These are phyloP conservation scores for Loris lydekkerianus DNA, from an alignment of 2,797 vertebrate species.

Conservation along the genomic window DNA sequence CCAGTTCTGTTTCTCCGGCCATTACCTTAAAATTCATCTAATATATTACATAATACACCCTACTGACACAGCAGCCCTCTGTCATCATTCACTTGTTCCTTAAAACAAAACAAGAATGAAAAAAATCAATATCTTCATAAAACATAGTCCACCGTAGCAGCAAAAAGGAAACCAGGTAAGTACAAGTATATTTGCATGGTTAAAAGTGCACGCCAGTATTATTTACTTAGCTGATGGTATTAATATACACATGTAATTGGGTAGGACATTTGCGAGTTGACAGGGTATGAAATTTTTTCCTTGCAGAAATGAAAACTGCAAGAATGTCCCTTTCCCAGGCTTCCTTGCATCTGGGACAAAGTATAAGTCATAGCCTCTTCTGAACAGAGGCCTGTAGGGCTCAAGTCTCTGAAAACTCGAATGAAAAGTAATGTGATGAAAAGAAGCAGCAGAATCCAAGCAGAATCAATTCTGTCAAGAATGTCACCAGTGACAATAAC, in stretches of 20 bases:
- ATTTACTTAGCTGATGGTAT: neutral
- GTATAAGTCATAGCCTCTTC: neutral
- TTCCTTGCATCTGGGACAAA: neutral
- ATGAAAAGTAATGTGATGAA: constrained; percentile 31
- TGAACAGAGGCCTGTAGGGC: neutral
- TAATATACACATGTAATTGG: neutral
- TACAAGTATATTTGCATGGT: neutral
- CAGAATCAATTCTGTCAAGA: neutral
- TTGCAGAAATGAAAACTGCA: neutral
- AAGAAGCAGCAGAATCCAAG: neutral
- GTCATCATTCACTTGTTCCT: neutral
- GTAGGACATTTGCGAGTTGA: neutral
- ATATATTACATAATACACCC: neutral
- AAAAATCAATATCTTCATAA: constrained; percentile 8
- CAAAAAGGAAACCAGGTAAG: neutral
- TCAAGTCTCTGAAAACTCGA: neutral
- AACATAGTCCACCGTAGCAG: neutral
- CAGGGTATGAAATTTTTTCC: neutral
- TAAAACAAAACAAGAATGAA: neutral
- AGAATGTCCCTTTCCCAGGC: neutral
- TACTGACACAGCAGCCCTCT: neutral
- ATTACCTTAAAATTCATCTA: neutral
- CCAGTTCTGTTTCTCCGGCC: neutral
- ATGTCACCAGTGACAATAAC: neutral
- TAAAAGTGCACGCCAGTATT: neutral